Base-by-base conservation (phyloP, 2,888 invertebrate genomes). In the Cantharis flavilabris region DNA sequence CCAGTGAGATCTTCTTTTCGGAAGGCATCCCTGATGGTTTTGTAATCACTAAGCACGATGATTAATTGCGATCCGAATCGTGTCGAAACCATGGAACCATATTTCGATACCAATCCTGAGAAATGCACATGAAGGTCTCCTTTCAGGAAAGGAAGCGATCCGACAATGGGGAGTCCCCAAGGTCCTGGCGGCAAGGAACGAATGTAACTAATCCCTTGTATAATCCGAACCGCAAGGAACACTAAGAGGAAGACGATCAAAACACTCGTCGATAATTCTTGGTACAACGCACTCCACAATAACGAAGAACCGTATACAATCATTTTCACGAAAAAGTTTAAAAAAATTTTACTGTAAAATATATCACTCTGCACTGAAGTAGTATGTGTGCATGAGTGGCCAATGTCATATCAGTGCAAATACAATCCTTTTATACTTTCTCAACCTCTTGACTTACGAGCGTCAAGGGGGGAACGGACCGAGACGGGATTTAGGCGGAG, bases 1-100 rank as follows among this genome's bases (percentile, higher is more conserved):
- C 96, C 97, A 82, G 96, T 95, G 89, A 97, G 96, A 85, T 95
- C 96, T 85, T 96, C 96, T 72, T 93, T 92, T 14, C 95, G 91
- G 88, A 97, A 97, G 28, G 96, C 94, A 86, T 96, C 95, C 80
- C 96, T 91, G 84, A 97, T 96, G 86, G 94, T 91, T 86, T 93
- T 93, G 88, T 96, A 94, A 89, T 97, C 97, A 89, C 95, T 95
- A 83, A 97, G 90, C 75, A 97, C 96, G 72, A 97, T 94, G 10
- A 95, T 93, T 78, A 96, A 90, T 86, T 97, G 95, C 82, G 92
- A 94, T 75, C 97, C 97, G 71, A 97, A 91, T 64, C 93, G 90
- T 9, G 96, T 92, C 75, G 95, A 95, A 89, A 96, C 96, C 80
- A 97, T 90, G 9, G 93, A 90, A 9, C 97, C 97, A 88, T 96